These are phyloP conservation scores for Hoplodrina ambigua DNA, from an alignment of 2,888 invertebrate genomes.

Conservation along the genomic window DNA sequence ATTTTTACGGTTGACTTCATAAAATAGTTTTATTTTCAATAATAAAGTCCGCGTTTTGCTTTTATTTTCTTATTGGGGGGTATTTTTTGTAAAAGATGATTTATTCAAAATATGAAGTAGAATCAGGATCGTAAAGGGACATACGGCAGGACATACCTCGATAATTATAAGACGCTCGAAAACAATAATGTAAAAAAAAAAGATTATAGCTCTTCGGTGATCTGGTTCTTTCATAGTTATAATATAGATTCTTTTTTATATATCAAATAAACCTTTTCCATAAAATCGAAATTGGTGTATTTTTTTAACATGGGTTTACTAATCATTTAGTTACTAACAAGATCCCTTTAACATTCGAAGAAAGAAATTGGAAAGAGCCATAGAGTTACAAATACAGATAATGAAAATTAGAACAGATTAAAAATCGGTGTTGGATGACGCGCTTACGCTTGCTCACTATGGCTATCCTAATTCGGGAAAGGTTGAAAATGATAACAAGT, in stretches of 20 bases:
- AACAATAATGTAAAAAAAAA: conserved; percentile 68
- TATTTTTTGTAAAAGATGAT: background rate
- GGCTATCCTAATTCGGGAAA: conserved; percentile 80
- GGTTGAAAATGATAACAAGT: conserved; percentile 67
- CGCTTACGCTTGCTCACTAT: conserved; percentile 84
- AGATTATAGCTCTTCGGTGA: conserved; percentile 82
- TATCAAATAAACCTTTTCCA: conserved; percentile 89
- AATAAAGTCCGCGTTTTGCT: background rate
- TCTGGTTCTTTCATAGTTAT: conserved; percentile 84
- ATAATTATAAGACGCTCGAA: conserved; percentile 66
- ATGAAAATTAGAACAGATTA: conserved; percentile 65
- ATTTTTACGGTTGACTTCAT: too few species aligned
- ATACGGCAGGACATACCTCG: conserved; percentile 55
- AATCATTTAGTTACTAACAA: conserved; percentile 86
- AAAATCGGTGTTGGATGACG: conserved; percentile 80
- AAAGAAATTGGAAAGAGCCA: conserved; percentile 66
- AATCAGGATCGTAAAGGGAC: conserved; percentile 49
- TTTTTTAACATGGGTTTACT: conserved; percentile 90
- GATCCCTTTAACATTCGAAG: conserved; percentile 64
- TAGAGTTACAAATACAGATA: conserved; percentile 64
- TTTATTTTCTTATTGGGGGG: background rate
- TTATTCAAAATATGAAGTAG: background rate
- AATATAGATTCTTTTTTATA: conserved; percentile 84
- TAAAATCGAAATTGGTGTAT: conserved; percentile 89
- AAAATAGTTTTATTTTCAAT: background rate